Base-by-base conservation (phyloP, 1,140 invertebrate species). In the Apis mellifera region DNA sequence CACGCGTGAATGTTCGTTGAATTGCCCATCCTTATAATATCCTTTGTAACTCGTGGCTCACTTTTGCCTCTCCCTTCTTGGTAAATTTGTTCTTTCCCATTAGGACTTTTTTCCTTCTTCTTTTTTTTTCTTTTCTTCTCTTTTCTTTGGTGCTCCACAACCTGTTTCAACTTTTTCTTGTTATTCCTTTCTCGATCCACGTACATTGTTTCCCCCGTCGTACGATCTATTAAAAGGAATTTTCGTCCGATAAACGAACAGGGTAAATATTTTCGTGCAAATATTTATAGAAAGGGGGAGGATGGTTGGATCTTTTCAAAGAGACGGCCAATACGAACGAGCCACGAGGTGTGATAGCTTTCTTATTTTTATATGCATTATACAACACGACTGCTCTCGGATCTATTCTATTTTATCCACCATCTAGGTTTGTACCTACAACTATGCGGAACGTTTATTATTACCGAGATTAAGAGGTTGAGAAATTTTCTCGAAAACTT, bases 321-420 rank as follows among this genome's bases (percentile, higher is more conserved):
- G 42, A 69, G 32, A 52, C 13, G 48, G 13, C 26, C 52, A 26
- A 50, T 48, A 23, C 50, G 48, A 55, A 65, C 57, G 59, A 23
- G 17, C 26, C 12, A 2, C 19, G 9, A n/a, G n/a, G 19, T 23
- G 57, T 9, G 23, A 80, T 48, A 32, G 11, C 50, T 21, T 54
- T 60, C 17, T 80, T 74, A 64, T 65, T 65, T 65, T 73, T 54
- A n/a, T 26, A 65, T 74, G 71, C 60, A 80, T 80, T 80, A 80
- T 66, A 73, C 70, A 65, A 17, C 11, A 17, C 11, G 64, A 50
- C 17, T 42, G 11, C 32, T 2, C 17, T 13, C 12, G 13, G 4
- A 12, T 50, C n/a, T 15, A 32, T 48, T 54, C 60, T 55, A 19
- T 15, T 1, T n/a, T 26, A 65, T 65, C 17, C 12, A 11, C 65